Evolutionary conservation across 2,113 vertebrate species (phyloP).

Genomic region (Centropus unirufus): DNA sequence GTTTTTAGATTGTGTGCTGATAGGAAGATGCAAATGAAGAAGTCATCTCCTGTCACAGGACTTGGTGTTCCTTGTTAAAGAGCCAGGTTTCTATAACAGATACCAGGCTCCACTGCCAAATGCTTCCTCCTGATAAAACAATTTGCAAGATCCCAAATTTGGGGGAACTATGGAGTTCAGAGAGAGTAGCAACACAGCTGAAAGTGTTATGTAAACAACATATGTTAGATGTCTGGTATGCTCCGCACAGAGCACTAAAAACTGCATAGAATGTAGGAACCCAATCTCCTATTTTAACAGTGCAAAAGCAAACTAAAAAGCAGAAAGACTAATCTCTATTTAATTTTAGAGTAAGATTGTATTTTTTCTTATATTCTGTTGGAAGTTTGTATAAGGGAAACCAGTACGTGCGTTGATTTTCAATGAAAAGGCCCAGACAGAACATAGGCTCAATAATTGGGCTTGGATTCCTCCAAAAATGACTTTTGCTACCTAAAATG

Average conservation of each 20-base stretch:
- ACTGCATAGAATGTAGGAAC: background rate
- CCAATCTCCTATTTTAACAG: background rate
- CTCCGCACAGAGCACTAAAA: background rate
- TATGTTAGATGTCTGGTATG: constrained; percentile 48
- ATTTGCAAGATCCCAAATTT: constrained; percentile 45
- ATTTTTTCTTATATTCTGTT: background rate
- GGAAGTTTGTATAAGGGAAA: background rate
- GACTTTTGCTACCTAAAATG: background rate
- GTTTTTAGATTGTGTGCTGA: background rate
- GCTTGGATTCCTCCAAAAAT: background rate
- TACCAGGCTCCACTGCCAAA: background rate
- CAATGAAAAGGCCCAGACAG: background rate
- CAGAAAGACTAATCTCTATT: background rate
- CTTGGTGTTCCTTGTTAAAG: constrained; percentile 37
- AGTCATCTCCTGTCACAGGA: background rate
- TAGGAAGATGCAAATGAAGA: background rate
- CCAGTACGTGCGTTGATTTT: background rate
- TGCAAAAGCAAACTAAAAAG: background rate
- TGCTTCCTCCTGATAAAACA: constrained; percentile 3
- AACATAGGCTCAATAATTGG: background rate
- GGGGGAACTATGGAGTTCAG: constrained; percentile 52
- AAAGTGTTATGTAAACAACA: constrained; percentile 54
- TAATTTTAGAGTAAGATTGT: background rate
- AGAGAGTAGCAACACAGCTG: constrained; percentile 50
- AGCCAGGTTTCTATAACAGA: background rate